Base-by-base conservation (phyloP, 2,888 invertebrate species). In the Cephus pygmeus region DNA sequence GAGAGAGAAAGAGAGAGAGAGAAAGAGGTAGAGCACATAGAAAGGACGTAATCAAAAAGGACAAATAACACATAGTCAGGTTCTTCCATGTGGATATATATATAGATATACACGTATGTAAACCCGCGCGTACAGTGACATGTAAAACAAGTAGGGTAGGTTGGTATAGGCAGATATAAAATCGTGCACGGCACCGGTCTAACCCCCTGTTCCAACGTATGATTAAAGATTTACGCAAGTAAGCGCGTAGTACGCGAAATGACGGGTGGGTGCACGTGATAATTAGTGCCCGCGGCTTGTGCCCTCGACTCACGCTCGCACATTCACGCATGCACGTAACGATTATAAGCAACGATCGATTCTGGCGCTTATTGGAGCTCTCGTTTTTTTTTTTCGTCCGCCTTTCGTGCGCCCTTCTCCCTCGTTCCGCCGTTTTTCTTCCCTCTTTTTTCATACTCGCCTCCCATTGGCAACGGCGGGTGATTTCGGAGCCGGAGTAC, bases 251-350 rank as follows among this genome's bases (percentile, higher is more conserved):
- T 77, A 74, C 80, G 71, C 73, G 82, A 81, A 83, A 83, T 84
- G 83, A 84, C 85, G 84, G 83, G 84, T 80, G 79, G 80, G 77
- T 77, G 81, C 79, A 77, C 77, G 80, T 80, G 83, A 84, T 85
- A 85, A 84, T 85, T 83, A 84, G 56, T 56, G 56, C 56, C 56
- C 56, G 56, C 56, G 56, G 56, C 56, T 56, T 23, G 23, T 56
- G 6, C 56, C 56, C 56, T 56, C 56, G 56, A 56, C 56, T 56
- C 56, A 23, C 23, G 23, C 23, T 56, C 56, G 23, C 56, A 56
- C 56, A 56, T 56, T 23, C 56, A 56, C 56, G 56, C 56, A 56
- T 56, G 23, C 56, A 56, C 56, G 34, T 71, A 71, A 71, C 71
- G 71, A 71, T 71, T 71, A 34, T 71, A 71, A 71, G 31, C 34